phyloP scores from a whole-genome alignment of 2,888 invertebrate species.

The Agonopterix arenella region DNA sequence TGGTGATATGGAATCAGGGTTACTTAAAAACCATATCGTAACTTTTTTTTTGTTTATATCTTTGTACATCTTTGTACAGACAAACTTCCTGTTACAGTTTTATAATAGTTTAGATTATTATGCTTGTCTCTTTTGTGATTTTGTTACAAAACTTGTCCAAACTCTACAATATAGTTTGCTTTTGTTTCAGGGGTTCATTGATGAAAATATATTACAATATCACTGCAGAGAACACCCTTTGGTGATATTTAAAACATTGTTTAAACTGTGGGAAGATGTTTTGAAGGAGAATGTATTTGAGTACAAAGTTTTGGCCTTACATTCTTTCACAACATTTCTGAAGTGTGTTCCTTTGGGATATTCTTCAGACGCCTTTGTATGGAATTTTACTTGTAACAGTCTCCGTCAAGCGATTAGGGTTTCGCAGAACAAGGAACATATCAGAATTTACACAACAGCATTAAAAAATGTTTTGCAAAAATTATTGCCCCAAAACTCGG shows the following conservation, averaged over 20 bases:
- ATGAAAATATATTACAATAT: conserved; percentile 46
- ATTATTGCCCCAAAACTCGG: conserved; percentile 53
- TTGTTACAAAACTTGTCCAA: too few species aligned
- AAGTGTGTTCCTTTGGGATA: conserved; percentile 52
- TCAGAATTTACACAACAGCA: conserved; percentile 48
- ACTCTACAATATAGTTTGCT: background rate
- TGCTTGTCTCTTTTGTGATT: too few species aligned
- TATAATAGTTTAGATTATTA: too few species aligned
- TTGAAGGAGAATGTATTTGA: conserved; percentile 61
- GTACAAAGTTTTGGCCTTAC: conserved; percentile 71
- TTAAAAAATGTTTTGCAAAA: conserved; percentile 55
- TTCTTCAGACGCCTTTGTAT: conserved; percentile 69
- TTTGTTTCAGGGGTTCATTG: conserved; percentile 43
- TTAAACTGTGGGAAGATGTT: conserved; percentile 66
- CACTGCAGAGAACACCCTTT: conserved; percentile 62
- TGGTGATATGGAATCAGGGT: too few species aligned
- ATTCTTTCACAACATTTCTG: conserved; percentile 74
- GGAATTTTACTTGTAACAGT: conserved; percentile 74
- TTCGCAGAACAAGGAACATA: conserved; percentile 34
- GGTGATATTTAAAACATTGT: conserved; percentile 71
- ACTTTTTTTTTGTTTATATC: too few species aligned
- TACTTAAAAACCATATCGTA: too few species aligned
- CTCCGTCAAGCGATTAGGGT: conserved; percentile 69
- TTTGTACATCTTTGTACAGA: too few species aligned
- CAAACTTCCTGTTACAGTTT: too few species aligned